phyloP scores from a whole-genome alignment of 2,797 vertebrate genomes.

The Amazona ochrocephala region DNA sequence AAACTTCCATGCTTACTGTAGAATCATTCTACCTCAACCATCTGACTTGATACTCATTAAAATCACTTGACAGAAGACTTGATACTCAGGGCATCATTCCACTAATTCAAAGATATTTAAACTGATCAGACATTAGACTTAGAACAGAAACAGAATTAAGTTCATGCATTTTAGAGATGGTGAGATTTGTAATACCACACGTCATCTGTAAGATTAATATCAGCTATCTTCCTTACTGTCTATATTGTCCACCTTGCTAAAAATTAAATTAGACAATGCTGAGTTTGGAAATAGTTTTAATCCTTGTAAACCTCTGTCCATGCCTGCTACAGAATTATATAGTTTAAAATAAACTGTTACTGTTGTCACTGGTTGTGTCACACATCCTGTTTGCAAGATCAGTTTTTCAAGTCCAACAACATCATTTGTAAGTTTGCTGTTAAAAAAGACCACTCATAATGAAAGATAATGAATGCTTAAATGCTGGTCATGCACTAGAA shows the following conservation, averaged over 20 bases:
- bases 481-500: neutral
- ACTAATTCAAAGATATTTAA: conserved; percentile 33
- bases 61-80: neutral
- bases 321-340: neutral
- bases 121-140: conserved; percentile 19
- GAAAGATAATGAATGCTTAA: neutral
- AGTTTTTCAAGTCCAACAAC: neutral
- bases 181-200: neutral
- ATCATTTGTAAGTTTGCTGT: neutral
- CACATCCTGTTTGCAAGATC: neutral
- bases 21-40: conserved; percentile 34
- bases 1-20: conserved; percentile 21
- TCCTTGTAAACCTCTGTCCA: neutral
- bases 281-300: neutral
- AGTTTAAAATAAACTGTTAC: neutral
- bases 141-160: conserved; percentile 24
- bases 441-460: neutral
- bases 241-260: neutral
- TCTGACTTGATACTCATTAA: conserved; percentile 13
- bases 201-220: neutral
- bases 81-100: neutral
- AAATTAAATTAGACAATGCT: neutral
- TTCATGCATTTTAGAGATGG: neutral
- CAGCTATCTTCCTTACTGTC: neutral
- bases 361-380: neutral